Percentiles rank a stretch among this genome's conserved stretches.
Evolutionary conservation across 1,140 invertebrate species (phyloP).

Genomic region (Phenacoccus solenopsis): DNA sequence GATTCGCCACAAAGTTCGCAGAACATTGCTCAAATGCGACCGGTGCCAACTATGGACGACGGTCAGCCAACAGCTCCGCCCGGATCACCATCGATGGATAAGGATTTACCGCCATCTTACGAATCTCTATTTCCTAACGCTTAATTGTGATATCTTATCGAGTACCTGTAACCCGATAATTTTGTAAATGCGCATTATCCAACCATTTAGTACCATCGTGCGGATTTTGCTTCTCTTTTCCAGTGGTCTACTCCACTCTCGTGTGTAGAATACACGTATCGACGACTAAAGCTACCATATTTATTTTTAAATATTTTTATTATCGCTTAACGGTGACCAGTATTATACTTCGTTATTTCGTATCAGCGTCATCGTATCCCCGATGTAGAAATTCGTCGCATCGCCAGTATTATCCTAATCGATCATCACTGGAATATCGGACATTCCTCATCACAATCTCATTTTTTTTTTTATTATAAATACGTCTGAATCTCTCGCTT

Average conservation of each 20-base stretch:
- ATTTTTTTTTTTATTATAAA: neutral
- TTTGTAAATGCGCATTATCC: neutral
- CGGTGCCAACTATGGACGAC: constrained; percentile 21
- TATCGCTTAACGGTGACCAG: too few species aligned
- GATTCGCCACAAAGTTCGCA: constrained; percentile 18
- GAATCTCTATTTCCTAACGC: constrained; percentile 29
- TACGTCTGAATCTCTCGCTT: neutral
- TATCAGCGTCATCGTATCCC: too few species aligned
- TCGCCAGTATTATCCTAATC: too few species aligned
- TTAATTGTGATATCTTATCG: neutral
- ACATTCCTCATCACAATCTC: neutral
- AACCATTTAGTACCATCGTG: too few species aligned
- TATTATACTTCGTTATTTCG: too few species aligned
- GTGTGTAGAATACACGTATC: too few species aligned
- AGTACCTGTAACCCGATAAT: neutral
- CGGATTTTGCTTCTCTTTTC: too few species aligned
- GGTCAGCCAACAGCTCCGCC: constrained; percentile 25
- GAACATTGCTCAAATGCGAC: constrained; percentile 16
- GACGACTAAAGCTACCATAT: neutral
- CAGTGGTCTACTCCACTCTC: too few species aligned
- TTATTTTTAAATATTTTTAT: neutral
- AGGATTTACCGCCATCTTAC: constrained; percentile 30
- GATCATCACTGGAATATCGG: neutral
- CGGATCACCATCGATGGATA: constrained; percentile 22
- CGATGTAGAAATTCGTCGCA: too few species aligned